Evolutionary conservation across 2,888 invertebrate genomes (phyloP), one percentile per base, ranked within the genome.

Genomic region (Macrophya alboannulata): DNA sequence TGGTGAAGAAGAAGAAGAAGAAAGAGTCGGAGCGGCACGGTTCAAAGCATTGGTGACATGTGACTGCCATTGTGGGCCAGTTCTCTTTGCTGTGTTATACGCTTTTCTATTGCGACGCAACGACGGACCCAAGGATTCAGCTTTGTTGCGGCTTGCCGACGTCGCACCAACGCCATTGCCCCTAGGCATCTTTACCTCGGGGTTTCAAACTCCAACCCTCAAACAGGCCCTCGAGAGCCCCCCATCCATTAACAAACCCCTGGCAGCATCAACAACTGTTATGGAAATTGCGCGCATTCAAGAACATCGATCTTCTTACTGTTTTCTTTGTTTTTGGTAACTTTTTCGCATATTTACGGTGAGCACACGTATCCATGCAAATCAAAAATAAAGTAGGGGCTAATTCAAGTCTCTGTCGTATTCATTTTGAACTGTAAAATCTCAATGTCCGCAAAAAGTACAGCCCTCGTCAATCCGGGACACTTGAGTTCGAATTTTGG

Each of bases 11-110:
- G 87, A 86, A 86, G 55, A 86, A 88, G 87, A 88, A 91, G 89
- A 90, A 91, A 90, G 89, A 89, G 87, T 87, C 87, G 21, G 81
- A 88, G 89, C 91, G 91, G 91, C 90, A 88, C 55, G 84, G 89
- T 91, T 91, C 91, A 91, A 91, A 91, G 91, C 87, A 87, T 89
- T 90, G 90, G 91, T 91, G 91, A 91, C 91, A 91, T 91, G 91
- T 90, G 91, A 91, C 91, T 91, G 90, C 90, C 89, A 91, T 91
- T 91, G 91, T 91, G 89, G 89, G 87, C 86, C 88, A 88, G 86
- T 84, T 84, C 59, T 86, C 87, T 86, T 86, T 85, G 86, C 84
- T 86, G 87, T 82, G 89, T 89, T 91, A 91, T 87, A 83, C 83
- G 90, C 90, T 91, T 91, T 91, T 91, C 91, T 91, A 90, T 91